Evolutionary conservation across 92 coral and sea anemone genomes (phyloP), one percentile per base, ranked within the genome.

Genomic region (Metridium senile): DNA sequence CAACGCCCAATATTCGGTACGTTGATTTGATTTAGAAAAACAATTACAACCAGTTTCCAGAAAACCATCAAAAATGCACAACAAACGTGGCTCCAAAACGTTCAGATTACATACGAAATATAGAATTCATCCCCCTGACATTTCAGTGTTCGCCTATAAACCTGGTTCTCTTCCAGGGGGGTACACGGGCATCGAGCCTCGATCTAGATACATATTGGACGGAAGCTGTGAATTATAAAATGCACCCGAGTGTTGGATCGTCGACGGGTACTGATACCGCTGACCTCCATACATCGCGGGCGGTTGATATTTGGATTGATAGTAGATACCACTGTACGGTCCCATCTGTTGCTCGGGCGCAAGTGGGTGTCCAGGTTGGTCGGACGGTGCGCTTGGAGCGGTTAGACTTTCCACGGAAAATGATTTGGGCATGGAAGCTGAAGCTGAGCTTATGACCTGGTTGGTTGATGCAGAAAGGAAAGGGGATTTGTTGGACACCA

Each of bases 331-430:
- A 79, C 98, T 88, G 83, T 96, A 96, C 71, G 93, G 98, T 30
- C 89, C 77, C 79, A 86, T 78, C 25, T 85, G 88, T 75, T 87
- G 96, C 66, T 91, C 93, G 53, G 91, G 71, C 51, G 86, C 84
- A 23, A 85, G 84, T 20, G 91, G 90, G 29, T 85, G 91, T 46
- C 81, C 87, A 57, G 96, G 79, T 25, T 86, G 87, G 52, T 89
- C 86, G 43, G 81, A 54, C 13, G 97, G 90, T 31, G 79, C 91
- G 58, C 91, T 89, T 16, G 98, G 98, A 51, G 99, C 99, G 11
- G 99, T 93, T 57, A 96, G 74, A 83, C 99, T 93, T 61, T 96
- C 99, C 32, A 96, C 98, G 18, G 99, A 96, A 65, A 96, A 95
- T 11, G 98, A 93, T 70, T 94, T 94, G 2, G 97, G 79, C 66